Evolutionary conservation across 2,888 invertebrate genomes (phyloP), one percentile per base, ranked within the genome.

Genomic region (Erebia palarica): DNA sequence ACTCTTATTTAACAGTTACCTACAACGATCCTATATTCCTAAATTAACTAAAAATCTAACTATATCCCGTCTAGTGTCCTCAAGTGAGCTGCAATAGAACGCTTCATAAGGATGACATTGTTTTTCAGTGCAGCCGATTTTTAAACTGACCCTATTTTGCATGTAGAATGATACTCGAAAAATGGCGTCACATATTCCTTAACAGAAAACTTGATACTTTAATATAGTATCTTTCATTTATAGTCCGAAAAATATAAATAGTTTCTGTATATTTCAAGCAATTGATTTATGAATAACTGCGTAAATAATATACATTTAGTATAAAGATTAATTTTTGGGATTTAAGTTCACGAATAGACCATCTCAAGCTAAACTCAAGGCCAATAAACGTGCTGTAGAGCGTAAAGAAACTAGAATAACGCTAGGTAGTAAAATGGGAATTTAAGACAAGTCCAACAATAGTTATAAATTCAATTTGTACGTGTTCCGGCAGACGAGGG

Each of bases 391-490:
- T 18, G 27, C 58, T 14, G 7, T 36, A 27, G 18, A 14, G 58
- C 27, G 13, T 36, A 36, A 36, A 42, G 4, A n/a, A 42, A 42
- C n/a, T 47, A 47, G 3, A 13, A 47, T 47, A 11, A 4, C n/a
- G 16, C 53, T 53, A 16, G 14, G n/a, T 16, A 53, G 53, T 18
- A 55, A 7, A 55, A 55, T 14, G 18, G 55, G 55, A 55, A 18
- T 18, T 55, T 55, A 55, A 55, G 18, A 55, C 16, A 18, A 27
- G 27, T 58, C 57, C 57, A 58, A 21, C 57, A 55, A 57, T 61
- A 68, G 65, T 70, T 70, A 73, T 70, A 68, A 73, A 70, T 65
- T 73, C 66, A 27, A 59, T 65, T 70, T 61, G 21, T 68, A 68
- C 61, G 65, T 68, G 68, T 70, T 68, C 65, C 61, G 57, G 70